Base-by-base conservation (phyloP, 2,113 vertebrate genomes). In the Chaetops frenatus region DNA sequence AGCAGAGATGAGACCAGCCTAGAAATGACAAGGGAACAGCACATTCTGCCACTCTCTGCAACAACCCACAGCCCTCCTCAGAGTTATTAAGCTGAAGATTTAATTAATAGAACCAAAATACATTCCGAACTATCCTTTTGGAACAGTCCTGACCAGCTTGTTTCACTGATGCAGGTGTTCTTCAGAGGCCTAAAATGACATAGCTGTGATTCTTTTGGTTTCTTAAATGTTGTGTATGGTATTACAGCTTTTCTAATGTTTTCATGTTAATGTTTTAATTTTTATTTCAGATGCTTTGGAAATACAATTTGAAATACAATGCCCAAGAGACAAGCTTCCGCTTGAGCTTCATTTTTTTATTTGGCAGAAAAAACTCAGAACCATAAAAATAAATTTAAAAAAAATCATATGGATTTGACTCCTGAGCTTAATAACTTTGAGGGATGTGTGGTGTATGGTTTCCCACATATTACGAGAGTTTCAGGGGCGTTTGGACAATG, bases 1-100 rank as follows among this genome's bases (percentile, higher is more conserved):
- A 88, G 54, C 61, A 78, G 81, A 86, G 77, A 94, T 73, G 25
- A 90, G 69, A 69, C 70, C 69, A 71, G 66, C 66, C 61, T 76
- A 29, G 64, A 69, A 95, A 74, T n/a, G 56, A 83, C 45, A 92
- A 35, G 65, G 31, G 56, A 92, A 78, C 60, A 64, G 44, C 62
- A 72, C 33, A 12, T 44, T 86, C 77, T 36, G 79, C 40, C 35
- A 56, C 48, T 78, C 42, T 53, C 60, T 77, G 48, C 81, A 81
- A 62, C 51, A 58, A n/a, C 15, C 27, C 23, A 13, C 28, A 57
- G 21, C 12, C 22, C 38, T 76, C 56, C 61, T 87, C 61, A 60
- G 79, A 72, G 58, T 73, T 72, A 79, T 62, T 65, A 77, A 61
- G 33, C 16, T 48, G n/a, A 83, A 66, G 23, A 80, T 84, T 88